A percentile compares a stretch with the other conserved stretches of the same genome.
These are phyloP conservation scores for Troides oblongomaculatus DNA, from an alignment of 2,888 invertebrate species.

Conservation along the genomic window DNA sequence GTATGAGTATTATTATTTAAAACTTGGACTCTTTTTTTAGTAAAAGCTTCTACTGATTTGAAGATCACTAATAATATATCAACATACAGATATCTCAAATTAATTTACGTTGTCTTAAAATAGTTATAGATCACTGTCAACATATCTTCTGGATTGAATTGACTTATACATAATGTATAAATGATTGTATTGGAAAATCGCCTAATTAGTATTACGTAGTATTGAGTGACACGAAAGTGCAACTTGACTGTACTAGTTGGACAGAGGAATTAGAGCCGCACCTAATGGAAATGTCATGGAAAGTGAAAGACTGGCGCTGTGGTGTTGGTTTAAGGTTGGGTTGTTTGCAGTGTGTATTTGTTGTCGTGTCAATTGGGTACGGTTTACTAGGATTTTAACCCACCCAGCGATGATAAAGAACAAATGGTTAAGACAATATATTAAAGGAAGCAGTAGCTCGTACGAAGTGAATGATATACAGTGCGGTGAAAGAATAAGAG, in stretches of 20 bases:
- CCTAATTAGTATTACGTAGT: slow-evolving; percentile 2
- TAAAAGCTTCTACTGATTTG: no score
- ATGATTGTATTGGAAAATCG: not conserved
- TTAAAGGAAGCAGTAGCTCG: not conserved
- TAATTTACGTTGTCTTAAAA: no score
- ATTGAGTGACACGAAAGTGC: slow-evolving; percentile 6
- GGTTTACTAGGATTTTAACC: not conserved
- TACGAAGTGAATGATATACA: not conserved
- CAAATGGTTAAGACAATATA: not conserved
- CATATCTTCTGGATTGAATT: no score
- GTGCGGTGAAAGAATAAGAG: no score
- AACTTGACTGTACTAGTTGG: not conserved
- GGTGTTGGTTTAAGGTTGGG: not conserved
- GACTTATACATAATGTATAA: no score
- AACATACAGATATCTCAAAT: no score
- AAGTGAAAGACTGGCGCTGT: not conserved
- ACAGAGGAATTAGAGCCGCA: slow-evolving; percentile 1
- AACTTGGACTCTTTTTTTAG: no score
- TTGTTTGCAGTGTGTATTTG: not conserved
- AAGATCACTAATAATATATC: no score
- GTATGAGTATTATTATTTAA: no score
- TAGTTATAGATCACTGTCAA: no score
- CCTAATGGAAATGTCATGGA: slow-evolving; percentile 18
- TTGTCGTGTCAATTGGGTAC: not conserved
- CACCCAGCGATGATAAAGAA: not conserved